Evolutionary conservation across 2,888 invertebrate genomes (phyloP).

Genomic region (Rugalucina vietnamica): DNA sequence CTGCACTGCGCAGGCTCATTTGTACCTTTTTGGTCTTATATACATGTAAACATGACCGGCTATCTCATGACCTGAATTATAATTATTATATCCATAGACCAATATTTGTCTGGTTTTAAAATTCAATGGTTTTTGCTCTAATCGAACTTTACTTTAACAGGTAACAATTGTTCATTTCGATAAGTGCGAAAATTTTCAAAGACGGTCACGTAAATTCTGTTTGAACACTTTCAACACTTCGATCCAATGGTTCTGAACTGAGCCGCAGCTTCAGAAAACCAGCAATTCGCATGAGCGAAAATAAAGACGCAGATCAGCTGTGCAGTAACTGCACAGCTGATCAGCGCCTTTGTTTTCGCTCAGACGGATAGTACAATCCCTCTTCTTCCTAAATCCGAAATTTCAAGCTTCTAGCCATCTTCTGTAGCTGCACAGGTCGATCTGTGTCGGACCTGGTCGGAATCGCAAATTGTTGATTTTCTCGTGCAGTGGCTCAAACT

Average conservation of each 20-base stretch:
- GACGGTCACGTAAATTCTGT: neutral
- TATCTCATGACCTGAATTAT: too few relatives aligned
- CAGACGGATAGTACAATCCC: too few relatives aligned
- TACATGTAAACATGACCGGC: too few relatives aligned
- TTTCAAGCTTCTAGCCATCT: neutral
- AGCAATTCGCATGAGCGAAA: too few relatives aligned
- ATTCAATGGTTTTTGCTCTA: neutral
- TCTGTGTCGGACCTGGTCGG: neutral
- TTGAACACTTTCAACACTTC: constrained; percentile 1
- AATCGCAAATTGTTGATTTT: neutral
- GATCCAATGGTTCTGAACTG: too few relatives aligned
- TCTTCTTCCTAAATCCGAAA: too few relatives aligned
- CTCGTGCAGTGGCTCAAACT: neutral
- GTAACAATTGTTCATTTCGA: constrained; percentile 10
- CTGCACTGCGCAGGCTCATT: too few relatives aligned
- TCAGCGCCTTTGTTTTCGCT: too few relatives aligned
- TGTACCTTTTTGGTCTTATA: too few relatives aligned
- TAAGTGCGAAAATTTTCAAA: neutral
- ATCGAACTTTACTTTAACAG: neutral
- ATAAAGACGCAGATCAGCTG: too few relatives aligned
- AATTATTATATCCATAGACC: neutral
- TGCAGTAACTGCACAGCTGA: too few relatives aligned
- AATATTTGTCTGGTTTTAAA: neutral
- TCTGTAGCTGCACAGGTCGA: neutral
- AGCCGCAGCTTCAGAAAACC: too few relatives aligned